Evolutionary conservation across 92 coral and sea anemone species (phyloP).

Genomic region (Virgularia gustaviana): DNA sequence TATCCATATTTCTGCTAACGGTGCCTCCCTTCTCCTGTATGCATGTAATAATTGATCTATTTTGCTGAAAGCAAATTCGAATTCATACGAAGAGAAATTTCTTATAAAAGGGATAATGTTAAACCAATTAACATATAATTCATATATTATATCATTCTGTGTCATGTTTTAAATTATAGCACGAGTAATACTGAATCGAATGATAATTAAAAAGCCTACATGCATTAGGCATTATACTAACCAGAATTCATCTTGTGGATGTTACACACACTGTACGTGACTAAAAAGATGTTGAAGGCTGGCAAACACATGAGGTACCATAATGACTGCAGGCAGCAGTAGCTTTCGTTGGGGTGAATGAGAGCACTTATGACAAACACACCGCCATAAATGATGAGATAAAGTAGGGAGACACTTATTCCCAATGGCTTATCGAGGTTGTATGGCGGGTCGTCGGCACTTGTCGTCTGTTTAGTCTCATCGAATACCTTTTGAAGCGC

Average conservation of each 20-base stretch:
- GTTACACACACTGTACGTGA: slow-evolving; percentile 28
- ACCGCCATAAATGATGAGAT: slow-evolving; percentile 19
- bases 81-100: too few relatives aligned
- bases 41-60: too few relatives aligned
- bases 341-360: slow-evolving; percentile 15
- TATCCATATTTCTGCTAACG: too few relatives aligned
- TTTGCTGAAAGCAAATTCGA: too few relatives aligned
- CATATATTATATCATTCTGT: too few relatives aligned
- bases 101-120: too few relatives aligned
- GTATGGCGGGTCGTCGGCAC: slow-evolving; percentile 16
- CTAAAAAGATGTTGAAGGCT: slow-evolving; percentile 24
- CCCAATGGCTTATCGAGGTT: slow-evolving; percentile 12
- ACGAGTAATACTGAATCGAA: too few relatives aligned
- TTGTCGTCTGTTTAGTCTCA: not conserved
- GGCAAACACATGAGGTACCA: slow-evolving; percentile 37
- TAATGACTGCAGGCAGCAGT: slow-evolving; percentile 14
- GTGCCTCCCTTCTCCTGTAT: too few relatives aligned
- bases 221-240: too few relatives aligned
- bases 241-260: slow-evolving; percentile 8
- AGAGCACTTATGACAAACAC: slow-evolving; percentile 23
- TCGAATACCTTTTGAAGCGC: not conserved
- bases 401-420: slow-evolving; percentile 16
- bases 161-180: too few relatives aligned
- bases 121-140: too few relatives aligned
- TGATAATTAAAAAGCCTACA: too few relatives aligned